These are phyloP conservation scores for Platerodrilus igneus DNA, from an alignment of 2,888 invertebrate genomes.

Conservation along the genomic window DNA sequence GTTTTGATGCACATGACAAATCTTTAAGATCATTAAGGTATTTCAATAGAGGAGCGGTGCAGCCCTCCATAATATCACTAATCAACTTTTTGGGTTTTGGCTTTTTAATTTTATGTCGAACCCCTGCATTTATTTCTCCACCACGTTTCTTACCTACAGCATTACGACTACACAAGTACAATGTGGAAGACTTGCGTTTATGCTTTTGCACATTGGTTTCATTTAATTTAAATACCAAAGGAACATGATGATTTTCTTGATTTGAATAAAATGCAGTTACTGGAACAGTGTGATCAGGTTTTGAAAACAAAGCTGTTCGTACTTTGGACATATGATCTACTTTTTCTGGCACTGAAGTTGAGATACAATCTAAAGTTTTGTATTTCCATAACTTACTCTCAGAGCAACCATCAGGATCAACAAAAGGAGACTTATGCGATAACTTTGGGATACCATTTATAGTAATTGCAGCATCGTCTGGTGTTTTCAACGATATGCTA, in stretches of 20 bases:
- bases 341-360: too few species aligned
- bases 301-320: conserved; percentile 43
- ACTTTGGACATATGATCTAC: conserved; percentile 41
- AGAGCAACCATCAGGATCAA: too few species aligned
- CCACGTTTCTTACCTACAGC: conserved; percentile 44
- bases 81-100: conserved; percentile 50
- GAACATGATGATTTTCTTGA: conserved; percentile 26
- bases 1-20: conserved; percentile 10
- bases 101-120: conserved; percentile 59
- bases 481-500: conserved; percentile 41
- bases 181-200: conserved; percentile 16
- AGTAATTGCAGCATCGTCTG: conserved; percentile 40
- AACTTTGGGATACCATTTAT: conserved; percentile 37
- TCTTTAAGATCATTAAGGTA: conserved; percentile 33
- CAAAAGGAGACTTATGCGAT: conserved; percentile 38
- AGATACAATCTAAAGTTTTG: too few species aligned
- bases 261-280: conserved; percentile 57
- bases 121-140: conserved; percentile 64
- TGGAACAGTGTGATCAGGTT: conserved; percentile 47
- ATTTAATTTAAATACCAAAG: conserved; percentile 4
- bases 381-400: too few species aligned
- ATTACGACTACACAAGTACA: conserved; percentile 40
- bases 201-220: conserved; percentile 11
- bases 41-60: conserved; percentile 33
- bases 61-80: conserved; percentile 37